Conservation (phyloP, 1,140 invertebrate species). For the Chionoecetes opilio region DNA sequence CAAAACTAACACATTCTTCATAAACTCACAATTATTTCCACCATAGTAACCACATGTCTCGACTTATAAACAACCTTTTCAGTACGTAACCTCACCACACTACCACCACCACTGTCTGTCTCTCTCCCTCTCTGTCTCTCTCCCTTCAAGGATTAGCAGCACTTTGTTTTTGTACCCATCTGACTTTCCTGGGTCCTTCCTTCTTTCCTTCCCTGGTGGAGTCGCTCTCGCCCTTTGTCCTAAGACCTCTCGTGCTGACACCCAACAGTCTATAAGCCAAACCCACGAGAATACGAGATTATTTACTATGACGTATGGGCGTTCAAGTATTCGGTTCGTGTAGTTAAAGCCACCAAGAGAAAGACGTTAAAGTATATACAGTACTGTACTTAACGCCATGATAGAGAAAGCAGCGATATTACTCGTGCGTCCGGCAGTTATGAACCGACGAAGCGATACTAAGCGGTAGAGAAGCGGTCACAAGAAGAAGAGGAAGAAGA, state of each 20-base stretch:
- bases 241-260: background rate
- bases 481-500: too few relatives aligned
- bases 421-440: slow-evolving; percentile 53
- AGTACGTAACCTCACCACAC: background rate
- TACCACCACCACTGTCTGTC: too few relatives aligned
- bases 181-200: background rate
- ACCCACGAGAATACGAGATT: background rate
- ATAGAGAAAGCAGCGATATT: background rate
- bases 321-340: background rate
- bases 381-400: background rate
- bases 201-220: background rate
- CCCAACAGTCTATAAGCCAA: background rate
- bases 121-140: too few relatives aligned
- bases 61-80: background rate
- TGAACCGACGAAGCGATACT: too few relatives aligned
- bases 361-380: background rate
- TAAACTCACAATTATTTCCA: background rate
- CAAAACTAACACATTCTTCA: too few relatives aligned
- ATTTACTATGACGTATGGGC: background rate
- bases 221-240: background rate
- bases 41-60: background rate
- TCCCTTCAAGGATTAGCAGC: slow-evolving; percentile 20
- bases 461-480: too few relatives aligned
- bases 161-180: slow-evolving; percentile 34
- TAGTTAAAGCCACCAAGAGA: too few relatives aligned